Percentiles rank a stretch among this genome's conserved stretches.
phyloP scores from a whole-genome alignment of 92 coral and sea anemone species.

The Epizoanthus ramosus region DNA sequence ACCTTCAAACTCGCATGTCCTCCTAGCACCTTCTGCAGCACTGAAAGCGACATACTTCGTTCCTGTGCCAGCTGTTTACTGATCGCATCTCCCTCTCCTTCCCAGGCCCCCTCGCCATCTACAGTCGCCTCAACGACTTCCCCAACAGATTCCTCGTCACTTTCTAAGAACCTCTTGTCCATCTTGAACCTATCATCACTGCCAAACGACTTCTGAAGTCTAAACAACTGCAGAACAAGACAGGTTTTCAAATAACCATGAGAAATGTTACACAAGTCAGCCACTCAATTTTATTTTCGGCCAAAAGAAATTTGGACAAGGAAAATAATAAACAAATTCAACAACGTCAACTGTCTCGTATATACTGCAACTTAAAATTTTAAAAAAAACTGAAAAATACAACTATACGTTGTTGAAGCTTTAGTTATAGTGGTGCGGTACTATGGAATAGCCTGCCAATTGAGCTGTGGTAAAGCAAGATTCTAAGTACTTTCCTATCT shows the following conservation, averaged over 20 bases:
- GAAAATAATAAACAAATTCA: too few relatives aligned
- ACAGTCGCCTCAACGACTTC: slow-evolving; percentile 32
- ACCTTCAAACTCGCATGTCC: slow-evolving; percentile 30
- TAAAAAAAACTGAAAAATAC: too few relatives aligned
- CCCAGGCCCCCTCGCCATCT: not conserved
- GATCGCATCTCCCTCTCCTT: slow-evolving; percentile 60
- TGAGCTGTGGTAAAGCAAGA: too few relatives aligned
- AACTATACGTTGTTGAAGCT: too few relatives aligned
- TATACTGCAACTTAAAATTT: too few relatives aligned
- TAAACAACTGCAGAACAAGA: slow-evolving; percentile 70
- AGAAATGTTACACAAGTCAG: too few relatives aligned
- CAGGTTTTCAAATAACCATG: not conserved
- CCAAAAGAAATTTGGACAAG: too few relatives aligned
- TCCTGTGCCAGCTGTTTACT: slow-evolving; percentile 70
- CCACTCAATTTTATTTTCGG: too few relatives aligned
- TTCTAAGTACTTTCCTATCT: too few relatives aligned
- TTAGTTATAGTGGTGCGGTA: too few relatives aligned
- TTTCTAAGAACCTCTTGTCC: slow-evolving; percentile 84
- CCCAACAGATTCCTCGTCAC: slow-evolving; percentile 69
- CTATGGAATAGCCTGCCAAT: too few relatives aligned
- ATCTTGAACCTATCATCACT: slow-evolving; percentile 89
- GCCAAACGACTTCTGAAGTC: slow-evolving; percentile 82
- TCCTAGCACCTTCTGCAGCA: slow-evolving; percentile 80
- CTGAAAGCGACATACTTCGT: slow-evolving; percentile 77
- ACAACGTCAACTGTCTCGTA: too few relatives aligned